These are phyloP conservation scores for Philotrypesis tridentata DNA, from an alignment of 1,140 invertebrate genomes.

Conservation along the genomic window DNA sequence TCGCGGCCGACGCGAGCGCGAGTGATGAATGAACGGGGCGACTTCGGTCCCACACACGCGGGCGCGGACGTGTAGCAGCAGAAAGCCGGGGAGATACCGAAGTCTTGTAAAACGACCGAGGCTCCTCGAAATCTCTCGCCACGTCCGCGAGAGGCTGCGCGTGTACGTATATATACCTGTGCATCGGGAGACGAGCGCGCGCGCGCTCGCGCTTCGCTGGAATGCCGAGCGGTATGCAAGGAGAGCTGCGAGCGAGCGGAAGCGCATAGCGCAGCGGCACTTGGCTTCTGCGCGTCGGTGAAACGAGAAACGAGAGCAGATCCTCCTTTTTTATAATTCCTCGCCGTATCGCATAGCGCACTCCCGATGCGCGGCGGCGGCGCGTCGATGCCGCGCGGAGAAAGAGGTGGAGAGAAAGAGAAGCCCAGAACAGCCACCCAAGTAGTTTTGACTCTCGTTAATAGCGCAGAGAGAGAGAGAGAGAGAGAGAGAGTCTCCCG, in stretches of 20 bases:
- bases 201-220: too few species aligned
- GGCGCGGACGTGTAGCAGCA: background rate
- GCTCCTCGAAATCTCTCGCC: too few species aligned
- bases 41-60: too few species aligned
- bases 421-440: conserved; percentile 62
- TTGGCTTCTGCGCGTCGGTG: conserved; percentile 18
- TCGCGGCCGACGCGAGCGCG: too few species aligned
- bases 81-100: background rate
- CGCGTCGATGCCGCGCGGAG: conserved; percentile 37
- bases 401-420: conserved; percentile 37
- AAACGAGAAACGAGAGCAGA: conserved; percentile 21
- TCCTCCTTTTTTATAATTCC: background rate
- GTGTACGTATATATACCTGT: too few species aligned
- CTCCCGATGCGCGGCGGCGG: too few species aligned
- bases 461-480: conserved; percentile 51
- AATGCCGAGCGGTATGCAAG: background rate
- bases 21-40: background rate
- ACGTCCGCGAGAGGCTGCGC: too few species aligned
- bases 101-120: background rate
- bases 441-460: conserved; percentile 66
- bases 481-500: conserved; percentile 6
- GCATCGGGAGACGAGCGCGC: too few species aligned
- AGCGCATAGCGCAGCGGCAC: background rate
- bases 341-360: background rate
- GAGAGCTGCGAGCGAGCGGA: background rate